phyloP scores from a whole-genome alignment of 2,888 invertebrate species.

The Caenorhabditis sp. region DNA sequence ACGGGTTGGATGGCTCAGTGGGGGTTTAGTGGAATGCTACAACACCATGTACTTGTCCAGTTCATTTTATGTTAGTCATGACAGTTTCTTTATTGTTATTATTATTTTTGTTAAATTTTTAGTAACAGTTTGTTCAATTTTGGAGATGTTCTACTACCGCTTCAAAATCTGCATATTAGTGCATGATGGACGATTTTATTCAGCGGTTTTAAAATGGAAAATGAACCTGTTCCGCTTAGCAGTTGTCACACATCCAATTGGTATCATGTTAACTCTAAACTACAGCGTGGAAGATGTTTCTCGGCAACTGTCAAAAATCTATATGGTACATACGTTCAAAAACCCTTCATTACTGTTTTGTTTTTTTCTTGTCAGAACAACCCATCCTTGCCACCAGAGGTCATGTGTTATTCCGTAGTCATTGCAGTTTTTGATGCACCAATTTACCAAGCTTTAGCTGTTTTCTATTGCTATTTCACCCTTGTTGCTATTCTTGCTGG shows the following conservation, averaged over 20 bases:
- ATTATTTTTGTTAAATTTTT: background rate
- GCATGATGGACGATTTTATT: background rate
- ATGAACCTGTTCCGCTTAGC: background rate
- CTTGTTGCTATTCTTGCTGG: background rate
- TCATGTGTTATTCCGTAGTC: background rate
- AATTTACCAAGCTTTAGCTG: no score
- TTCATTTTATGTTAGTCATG: conserved; percentile 1
- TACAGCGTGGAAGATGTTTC: background rate
- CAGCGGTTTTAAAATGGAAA: background rate
- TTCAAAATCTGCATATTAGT: background rate
- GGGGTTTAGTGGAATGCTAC: background rate
- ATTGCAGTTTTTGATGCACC: background rate
- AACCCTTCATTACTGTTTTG: no score
- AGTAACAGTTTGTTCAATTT: background rate
- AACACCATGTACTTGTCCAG: background rate
- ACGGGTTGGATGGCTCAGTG: background rate
- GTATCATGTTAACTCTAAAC: background rate
- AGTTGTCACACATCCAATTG: background rate
- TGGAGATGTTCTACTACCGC: conserved; percentile 10
- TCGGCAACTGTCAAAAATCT: no score
- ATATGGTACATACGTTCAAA: no score
- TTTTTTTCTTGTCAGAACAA: conserved; percentile 1
- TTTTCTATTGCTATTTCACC: no score
- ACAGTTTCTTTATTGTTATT: no score
- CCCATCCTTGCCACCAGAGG: background rate